phyloP scores from a whole-genome alignment of 2,797 vertebrate species.

The Cottoperca gobio region DNA sequence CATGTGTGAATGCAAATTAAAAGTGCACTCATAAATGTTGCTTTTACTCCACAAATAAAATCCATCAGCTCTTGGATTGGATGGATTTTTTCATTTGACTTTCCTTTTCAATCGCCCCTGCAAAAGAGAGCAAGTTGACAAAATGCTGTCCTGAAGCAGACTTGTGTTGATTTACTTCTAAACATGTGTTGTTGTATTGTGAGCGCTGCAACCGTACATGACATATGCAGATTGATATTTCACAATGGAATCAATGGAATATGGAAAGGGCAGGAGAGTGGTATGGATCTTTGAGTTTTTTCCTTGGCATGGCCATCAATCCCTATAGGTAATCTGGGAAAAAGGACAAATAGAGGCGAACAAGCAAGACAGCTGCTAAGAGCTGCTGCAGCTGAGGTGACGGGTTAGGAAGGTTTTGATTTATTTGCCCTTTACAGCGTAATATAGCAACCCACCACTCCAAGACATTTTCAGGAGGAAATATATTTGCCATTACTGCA shows the following conservation, averaged over 20 bases:
- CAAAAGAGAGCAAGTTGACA: conserved; percentile 29
- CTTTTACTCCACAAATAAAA: conserved; percentile 45
- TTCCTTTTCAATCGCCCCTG: background rate
- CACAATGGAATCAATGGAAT: conserved; percentile 71
- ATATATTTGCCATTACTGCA: conserved; percentile 20
- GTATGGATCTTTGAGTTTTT: conserved; percentile 76
- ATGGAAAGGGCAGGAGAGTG: conserved; percentile 65
- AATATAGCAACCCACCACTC: conserved; percentile 5
- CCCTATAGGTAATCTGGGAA: conserved; percentile 60
- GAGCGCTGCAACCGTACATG: conserved; percentile 43
- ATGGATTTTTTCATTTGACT: conserved; percentile 42
- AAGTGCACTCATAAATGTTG: conserved; percentile 34
- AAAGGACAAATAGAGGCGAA: conserved; percentile 48
- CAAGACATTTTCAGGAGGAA: conserved; percentile 12
- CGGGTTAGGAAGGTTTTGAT: conserved; percentile 38
- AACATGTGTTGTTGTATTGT: conserved; percentile 44
- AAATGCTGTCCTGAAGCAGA: conserved; percentile 39
- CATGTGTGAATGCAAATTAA: conserved; percentile 10
- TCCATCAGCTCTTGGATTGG: background rate
- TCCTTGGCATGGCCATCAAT: conserved; percentile 75
- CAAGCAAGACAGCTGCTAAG: conserved; percentile 43
- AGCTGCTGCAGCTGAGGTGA: conserved; percentile 48
- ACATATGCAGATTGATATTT: conserved; percentile 76
- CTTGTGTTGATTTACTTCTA: conserved; percentile 56
- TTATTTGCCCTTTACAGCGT: conserved; percentile 41